Evolutionary conservation across 2,113 vertebrate species (phyloP).

Genomic region (Grantiella picta): DNA sequence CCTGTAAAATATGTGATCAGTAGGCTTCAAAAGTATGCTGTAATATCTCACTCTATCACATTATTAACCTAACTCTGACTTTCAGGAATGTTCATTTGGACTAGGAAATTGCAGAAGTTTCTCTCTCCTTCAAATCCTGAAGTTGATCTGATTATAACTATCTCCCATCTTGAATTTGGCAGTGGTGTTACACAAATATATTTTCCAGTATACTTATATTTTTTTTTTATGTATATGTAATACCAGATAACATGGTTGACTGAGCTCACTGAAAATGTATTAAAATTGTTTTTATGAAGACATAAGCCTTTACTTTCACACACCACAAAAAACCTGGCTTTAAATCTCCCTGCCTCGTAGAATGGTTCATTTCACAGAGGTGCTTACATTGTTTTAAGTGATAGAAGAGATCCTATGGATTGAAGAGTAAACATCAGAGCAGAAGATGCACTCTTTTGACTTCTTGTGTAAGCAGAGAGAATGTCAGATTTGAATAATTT

Average conservation of each 20-base stretch:
- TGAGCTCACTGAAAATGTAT: background rate
- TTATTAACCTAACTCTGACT: constrained; percentile 11
- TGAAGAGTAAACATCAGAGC: background rate
- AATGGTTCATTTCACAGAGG: background rate
- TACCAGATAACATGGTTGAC: background rate
- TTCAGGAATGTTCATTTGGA: background rate
- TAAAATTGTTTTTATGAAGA: background rate
- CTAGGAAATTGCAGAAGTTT: background rate
- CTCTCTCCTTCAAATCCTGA: background rate
- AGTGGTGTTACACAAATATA: background rate
- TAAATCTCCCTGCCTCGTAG: background rate
- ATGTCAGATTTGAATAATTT: background rate
- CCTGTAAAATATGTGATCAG: background rate
- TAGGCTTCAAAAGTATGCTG: background rate
- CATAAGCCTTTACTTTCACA: background rate
- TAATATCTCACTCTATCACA: background rate
- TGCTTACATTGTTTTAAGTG: background rate
- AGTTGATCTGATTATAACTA: background rate
- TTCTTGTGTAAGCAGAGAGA: background rate
- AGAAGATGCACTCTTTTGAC: background rate
- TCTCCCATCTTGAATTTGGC: background rate
- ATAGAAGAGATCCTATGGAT: background rate
- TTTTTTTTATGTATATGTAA: background rate
- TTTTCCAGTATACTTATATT: background rate
- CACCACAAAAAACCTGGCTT: background rate